phyloP scores from a whole-genome alignment of 2,797 vertebrate species.

The Serranus cabrilla region DNA sequence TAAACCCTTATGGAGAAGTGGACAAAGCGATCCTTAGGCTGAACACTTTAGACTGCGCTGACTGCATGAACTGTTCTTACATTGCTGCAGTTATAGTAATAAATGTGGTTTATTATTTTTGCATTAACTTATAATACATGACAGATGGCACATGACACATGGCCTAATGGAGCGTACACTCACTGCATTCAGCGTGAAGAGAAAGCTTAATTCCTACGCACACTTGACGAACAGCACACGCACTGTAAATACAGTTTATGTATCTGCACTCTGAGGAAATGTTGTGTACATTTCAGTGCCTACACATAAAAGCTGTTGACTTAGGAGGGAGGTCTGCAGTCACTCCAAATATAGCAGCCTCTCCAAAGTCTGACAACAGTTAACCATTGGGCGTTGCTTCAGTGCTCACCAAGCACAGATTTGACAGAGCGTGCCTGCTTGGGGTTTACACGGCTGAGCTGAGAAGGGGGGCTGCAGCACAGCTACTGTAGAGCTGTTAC shows the following conservation, averaged over 20 bases:
- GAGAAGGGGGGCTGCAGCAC: neutral
- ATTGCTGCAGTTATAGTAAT: neutral
- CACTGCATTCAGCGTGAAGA: neutral
- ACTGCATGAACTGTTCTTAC: neutral
- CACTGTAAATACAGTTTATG: neutral
- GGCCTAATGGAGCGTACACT: conserved; percentile 14
- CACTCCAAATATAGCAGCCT: conserved; percentile 40
- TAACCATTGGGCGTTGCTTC: conserved; percentile 47
- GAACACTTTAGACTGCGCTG: neutral
- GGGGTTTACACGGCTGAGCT: conserved; percentile 51
- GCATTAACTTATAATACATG: neutral
- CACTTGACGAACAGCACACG: conserved; percentile 1
- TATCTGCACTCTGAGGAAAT: neutral
- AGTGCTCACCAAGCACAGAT: conserved; percentile 33
- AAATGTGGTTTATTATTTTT: neutral
- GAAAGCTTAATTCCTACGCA: neutral
- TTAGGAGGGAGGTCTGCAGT: conserved; percentile 25
- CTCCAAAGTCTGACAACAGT: conserved; percentile 27
- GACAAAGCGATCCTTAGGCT: neutral
- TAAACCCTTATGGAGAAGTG: neutral
- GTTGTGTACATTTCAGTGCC: conserved; percentile 17
- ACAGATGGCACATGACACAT: conserved; percentile 14
- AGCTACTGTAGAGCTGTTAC: conserved; percentile 28
- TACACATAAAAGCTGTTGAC: conserved; percentile 37
- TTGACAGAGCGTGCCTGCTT: conserved; percentile 31